Conservation (phyloP, 2,888 invertebrate genomes). For the Troides helena region DNA sequence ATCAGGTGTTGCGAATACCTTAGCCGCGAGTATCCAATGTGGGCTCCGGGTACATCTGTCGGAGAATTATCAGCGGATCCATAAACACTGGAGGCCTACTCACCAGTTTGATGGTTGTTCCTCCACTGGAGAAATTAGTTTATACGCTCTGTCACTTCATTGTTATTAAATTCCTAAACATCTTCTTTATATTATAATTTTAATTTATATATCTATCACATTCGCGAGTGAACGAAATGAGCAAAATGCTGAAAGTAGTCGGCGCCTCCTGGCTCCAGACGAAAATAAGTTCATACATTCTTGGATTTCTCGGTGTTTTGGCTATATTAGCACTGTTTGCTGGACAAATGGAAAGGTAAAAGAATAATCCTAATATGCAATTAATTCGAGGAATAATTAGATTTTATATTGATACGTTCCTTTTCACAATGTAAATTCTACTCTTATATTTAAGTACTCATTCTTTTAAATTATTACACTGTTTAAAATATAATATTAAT, state of each 20-base stretch:
- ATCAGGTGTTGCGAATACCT: slow-evolving; percentile 50
- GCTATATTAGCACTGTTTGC: slow-evolving; percentile 85
- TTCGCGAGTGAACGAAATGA: slow-evolving; percentile 49
- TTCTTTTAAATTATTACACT: no score
- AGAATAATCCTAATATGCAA: slow-evolving; percentile 21
- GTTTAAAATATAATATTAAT: no score
- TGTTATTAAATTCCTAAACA: slow-evolving; percentile 78
- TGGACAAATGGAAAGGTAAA: slow-evolving; percentile 84
- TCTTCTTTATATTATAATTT: slow-evolving; percentile 75
- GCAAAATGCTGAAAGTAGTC: slow-evolving; percentile 87
- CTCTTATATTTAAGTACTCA: no score
- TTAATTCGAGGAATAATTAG: no score
- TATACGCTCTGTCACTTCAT: slow-evolving; percentile 79
- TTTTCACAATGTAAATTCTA: no score
- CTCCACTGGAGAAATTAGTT: slow-evolving; percentile 65
- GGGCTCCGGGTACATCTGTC: slow-evolving; percentile 49
- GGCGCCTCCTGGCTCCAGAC: slow-evolving; percentile 89
- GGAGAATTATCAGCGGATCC: slow-evolving; percentile 52
- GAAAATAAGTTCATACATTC: slow-evolving; percentile 85
- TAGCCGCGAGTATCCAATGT: slow-evolving; percentile 58
- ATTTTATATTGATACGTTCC: no score
- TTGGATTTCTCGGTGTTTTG: slow-evolving; percentile 83
- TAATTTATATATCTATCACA: slow-evolving; percentile 36
- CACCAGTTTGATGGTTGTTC: slow-evolving; percentile 72
- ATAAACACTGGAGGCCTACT: slow-evolving; percentile 50